Percentiles rank a stretch among this genome's conserved stretches.
Evolutionary conservation across 2,113 vertebrate species (phyloP).

Genomic region (Neodon shergylaensis): DNA sequence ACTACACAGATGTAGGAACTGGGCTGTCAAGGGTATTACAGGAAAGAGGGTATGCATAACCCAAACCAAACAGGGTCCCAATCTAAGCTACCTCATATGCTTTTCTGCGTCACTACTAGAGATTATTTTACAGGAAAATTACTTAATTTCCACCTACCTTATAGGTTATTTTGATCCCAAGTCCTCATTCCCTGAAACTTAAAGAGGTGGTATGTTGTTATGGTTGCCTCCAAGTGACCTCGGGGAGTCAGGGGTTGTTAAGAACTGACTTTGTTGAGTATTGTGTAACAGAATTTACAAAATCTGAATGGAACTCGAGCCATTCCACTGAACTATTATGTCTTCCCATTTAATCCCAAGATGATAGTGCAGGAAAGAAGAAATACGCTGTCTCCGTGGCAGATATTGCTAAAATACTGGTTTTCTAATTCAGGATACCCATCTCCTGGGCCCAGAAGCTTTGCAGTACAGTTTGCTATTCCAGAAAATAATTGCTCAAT

Average conservation of each 20-base stretch:
- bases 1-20: too few relatives aligned
- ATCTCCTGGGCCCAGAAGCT: not conserved
- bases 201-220: not conserved
- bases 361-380: slow-evolving; percentile 2
- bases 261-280: not conserved
- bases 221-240: not conserved
- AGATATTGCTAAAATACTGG: slow-evolving; percentile 28
- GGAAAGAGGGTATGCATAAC: not conserved
- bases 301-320: not conserved
- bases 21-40: not conserved
- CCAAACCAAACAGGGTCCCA: not conserved
- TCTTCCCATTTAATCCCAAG: slow-evolving; percentile 56
- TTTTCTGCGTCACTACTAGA: not conserved
- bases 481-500: slow-evolving; percentile 47
- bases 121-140: not conserved
- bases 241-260: not conserved
- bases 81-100: not conserved
- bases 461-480: slow-evolving; percentile 25
- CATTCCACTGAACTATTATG: not conserved
- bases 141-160: not conserved
- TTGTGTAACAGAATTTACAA: not conserved
- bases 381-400: not conserved
- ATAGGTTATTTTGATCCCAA: not conserved
- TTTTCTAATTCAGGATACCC: slow-evolving; percentile 41
- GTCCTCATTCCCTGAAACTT: not conserved